A percentile compares a stretch with the other conserved stretches of the same genome.
phyloP scores from a whole-genome alignment of 2,888 invertebrate species.

The Pantelozetes paolii region DNA sequence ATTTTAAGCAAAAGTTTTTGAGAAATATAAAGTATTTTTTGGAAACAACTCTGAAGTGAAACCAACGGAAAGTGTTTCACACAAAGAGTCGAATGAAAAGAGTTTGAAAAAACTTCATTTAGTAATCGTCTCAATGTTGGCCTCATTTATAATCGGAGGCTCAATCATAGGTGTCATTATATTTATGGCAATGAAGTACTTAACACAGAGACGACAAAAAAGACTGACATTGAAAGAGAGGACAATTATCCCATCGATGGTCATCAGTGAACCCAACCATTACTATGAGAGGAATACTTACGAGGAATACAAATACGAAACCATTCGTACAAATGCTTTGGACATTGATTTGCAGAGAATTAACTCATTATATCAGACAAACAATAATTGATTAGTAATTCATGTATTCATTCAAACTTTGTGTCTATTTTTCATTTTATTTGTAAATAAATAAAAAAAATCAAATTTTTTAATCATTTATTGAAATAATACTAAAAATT shows the following conservation, averaged over 20 bases:
- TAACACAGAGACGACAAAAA: background rate
- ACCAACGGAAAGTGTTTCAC: too few species aligned
- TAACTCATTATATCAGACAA: slow-evolving; percentile 23
- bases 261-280: slow-evolving; percentile 11
- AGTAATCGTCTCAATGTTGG: slow-evolving; percentile 1
- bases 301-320: slow-evolving; percentile 5
- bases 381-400: background rate
- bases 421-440: too few species aligned
- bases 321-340: background rate
- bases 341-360: slow-evolving; percentile 6
- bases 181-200: background rate
- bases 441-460: too few species aligned
- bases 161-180: background rate
- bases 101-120: slow-evolving; percentile 8
- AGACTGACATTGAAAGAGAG: background rate
- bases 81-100: background rate
- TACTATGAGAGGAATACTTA: background rate
- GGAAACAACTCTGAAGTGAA: too few species aligned
- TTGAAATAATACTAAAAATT: too few species aligned
- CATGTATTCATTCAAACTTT: too few species aligned
- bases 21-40: too few species aligned
- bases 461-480: too few species aligned
- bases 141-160: slow-evolving; percentile 9
- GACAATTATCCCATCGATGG: slow-evolving; percentile 9
- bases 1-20: too few species aligned